phyloP scores from a whole-genome alignment of 2,797 vertebrate species.

The Rousettus madagascariensis region DNA sequence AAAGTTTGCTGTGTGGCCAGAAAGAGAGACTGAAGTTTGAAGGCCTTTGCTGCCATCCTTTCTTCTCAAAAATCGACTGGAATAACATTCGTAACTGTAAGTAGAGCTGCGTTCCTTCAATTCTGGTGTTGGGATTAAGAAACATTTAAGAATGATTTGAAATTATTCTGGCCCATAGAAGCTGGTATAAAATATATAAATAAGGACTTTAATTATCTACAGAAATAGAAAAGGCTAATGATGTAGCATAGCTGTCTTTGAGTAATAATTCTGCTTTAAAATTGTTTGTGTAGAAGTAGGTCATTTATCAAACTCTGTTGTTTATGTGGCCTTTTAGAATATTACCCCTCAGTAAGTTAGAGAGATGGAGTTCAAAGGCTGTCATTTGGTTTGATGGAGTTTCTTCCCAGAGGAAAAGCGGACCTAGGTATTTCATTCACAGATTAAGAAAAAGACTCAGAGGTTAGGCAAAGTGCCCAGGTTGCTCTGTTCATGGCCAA shows the following conservation, averaged over 20 bases:
- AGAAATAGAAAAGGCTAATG: neutral
- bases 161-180: constrained; percentile 1
- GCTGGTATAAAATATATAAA: neutral
- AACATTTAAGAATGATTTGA: neutral
- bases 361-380: neutral
- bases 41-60: constrained; percentile 93
- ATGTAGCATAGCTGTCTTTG: neutral
- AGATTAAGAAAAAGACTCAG: neutral
- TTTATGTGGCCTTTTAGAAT: neutral
- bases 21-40: constrained; percentile 92
- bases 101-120: constrained; percentile 67
- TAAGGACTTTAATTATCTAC: constrained; percentile 35
- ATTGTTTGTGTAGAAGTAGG: neutral
- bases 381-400: neutral
- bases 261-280: constrained; percentile 49
- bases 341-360: neutral
- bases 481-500: neutral
- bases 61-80: constrained; percentile 94
- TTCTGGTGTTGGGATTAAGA: neutral
- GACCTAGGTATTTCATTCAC: constrained; percentile 2
- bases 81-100: constrained; percentile 92
- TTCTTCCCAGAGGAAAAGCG: constrained; percentile 29
- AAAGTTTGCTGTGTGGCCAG: constrained; percentile 92
- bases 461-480: neutral
- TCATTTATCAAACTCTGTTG: neutral